Conservation (phyloP, 2,797 vertebrate species). For the Gambelia wislizenii region DNA sequence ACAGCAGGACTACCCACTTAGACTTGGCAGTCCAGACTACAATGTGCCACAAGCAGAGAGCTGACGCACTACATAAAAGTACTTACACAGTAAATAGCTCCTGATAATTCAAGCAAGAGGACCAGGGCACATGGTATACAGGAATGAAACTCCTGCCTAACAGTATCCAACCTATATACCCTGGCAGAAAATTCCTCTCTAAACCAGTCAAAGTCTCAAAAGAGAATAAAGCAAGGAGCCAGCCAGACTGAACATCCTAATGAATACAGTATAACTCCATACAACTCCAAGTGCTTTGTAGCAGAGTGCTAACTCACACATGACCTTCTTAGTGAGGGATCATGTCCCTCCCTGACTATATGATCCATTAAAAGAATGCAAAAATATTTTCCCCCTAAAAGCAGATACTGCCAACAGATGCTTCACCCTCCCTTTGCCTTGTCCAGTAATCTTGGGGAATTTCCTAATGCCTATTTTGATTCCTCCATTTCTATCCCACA, state of each 20-base stretch:
- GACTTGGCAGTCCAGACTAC: not conserved
- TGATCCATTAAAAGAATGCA: not conserved
- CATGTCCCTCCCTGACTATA: not conserved
- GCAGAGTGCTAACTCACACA: not conserved
- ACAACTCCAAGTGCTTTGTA: not conserved
- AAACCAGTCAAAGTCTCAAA: not conserved
- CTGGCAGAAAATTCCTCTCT: not conserved
- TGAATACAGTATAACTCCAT: not conserved
- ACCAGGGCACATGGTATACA: not conserved
- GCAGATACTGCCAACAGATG: not conserved
- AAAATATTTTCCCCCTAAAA: not conserved
- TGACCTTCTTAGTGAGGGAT: not conserved
- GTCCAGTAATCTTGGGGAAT: too few species aligned
- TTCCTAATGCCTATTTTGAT: not conserved
- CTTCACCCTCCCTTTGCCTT: not conserved
- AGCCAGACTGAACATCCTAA: not conserved
- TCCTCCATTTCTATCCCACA: not conserved
- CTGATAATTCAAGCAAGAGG: constrained; percentile 8
- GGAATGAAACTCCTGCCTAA: not conserved
- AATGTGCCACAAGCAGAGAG: not conserved
- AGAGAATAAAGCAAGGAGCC: not conserved
- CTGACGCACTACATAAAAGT: not conserved
- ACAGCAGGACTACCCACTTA: not conserved
- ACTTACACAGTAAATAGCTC: not conserved
- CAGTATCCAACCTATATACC: not conserved